Evolutionary conservation across 2,888 invertebrate genomes (phyloP).

Genomic region (Beris morrisii): DNA sequence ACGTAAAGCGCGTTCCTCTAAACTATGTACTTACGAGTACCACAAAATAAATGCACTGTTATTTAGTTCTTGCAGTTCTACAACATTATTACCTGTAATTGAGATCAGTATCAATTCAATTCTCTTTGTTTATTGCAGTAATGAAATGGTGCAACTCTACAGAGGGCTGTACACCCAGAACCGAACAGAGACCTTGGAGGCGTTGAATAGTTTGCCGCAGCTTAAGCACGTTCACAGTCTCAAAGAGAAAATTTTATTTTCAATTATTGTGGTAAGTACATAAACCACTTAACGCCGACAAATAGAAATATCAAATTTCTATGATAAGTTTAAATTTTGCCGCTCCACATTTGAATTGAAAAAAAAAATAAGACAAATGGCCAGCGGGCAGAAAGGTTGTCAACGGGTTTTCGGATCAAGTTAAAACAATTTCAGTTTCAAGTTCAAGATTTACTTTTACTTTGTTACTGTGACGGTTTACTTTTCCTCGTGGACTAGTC

Average conservation of each 20-base stretch:
- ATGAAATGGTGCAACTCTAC: slow-evolving; percentile 75
- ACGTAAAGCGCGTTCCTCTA: too few relatives aligned
- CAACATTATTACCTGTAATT: too few relatives aligned
- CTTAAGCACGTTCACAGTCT: slow-evolving; percentile 83
- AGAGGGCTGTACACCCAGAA: slow-evolving; percentile 83
- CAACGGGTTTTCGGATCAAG: slow-evolving; percentile 25
- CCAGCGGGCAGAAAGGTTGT: slow-evolving; percentile 9
- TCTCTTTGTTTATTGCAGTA: slow-evolving; percentile 53
- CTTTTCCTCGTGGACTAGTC: too few relatives aligned
- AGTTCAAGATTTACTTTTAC: slow-evolving; percentile 32
- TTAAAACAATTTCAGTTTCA: slow-evolving; percentile 3
- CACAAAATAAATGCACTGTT: too few relatives aligned
- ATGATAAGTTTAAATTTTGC: too few relatives aligned
- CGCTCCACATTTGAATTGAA: too few relatives aligned
- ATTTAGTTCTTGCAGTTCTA: too few relatives aligned
- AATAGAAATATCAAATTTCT: too few relatives aligned
- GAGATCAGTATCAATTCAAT: too few relatives aligned
- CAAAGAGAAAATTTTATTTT: slow-evolving; percentile 94
- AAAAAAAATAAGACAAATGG: too few relatives aligned
- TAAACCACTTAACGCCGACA: neutral
- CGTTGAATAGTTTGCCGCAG: slow-evolving; percentile 78
- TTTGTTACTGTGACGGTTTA: slow-evolving; percentile 15
- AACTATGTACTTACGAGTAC: too few relatives aligned
- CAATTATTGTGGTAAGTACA: slow-evolving; percentile 87
- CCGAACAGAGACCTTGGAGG: slow-evolving; percentile 82